Percentiles rank a stretch among this genome's conserved stretches.
Evolutionary conservation across 37 sponge, comb jelly and placozoan species (phyloP).

Genomic region (Tethya wilhelma): DNA sequence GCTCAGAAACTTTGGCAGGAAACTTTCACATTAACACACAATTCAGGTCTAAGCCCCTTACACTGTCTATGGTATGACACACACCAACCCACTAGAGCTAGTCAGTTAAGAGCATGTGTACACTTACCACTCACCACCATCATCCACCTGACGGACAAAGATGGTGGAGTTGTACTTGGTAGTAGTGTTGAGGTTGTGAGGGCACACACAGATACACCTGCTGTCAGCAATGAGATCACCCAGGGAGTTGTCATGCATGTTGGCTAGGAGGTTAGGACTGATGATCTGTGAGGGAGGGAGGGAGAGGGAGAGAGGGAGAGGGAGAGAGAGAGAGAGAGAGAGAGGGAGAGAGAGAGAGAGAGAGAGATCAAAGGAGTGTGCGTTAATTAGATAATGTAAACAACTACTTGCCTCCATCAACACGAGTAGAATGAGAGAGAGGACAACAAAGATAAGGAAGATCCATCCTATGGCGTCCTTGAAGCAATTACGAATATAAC

Average conservation of each 20-base stretch:
- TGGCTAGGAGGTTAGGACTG: constrained; percentile 11
- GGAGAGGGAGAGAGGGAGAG: constrained; percentile 1
- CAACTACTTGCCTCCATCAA: constrained; percentile 15
- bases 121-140: constrained; percentile 61
- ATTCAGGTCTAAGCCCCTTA: no score
- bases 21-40: no score
- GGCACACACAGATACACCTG: constrained; percentile 75
- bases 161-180: constrained; percentile 46
- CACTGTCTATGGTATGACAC: no score
- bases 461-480: constrained; percentile 28
- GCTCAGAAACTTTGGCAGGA: no score
- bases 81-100: no score
- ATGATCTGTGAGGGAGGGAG: constrained; percentile 7
- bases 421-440: constrained; percentile 7
- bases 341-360: constrained; percentile 20
- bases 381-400: not conserved
- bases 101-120: not conserved
- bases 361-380: not conserved
- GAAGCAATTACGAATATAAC: constrained; percentile 1
- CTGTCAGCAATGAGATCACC: constrained; percentile 22
- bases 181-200: constrained; percentile 60
- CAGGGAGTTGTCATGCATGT: not conserved
- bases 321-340: constrained; percentile 11
- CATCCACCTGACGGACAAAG: constrained; percentile 34
- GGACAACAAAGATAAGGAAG: not conserved